Conservation (phyloP, 2,888 invertebrate species). For the Platypus cylindrus region DNA sequence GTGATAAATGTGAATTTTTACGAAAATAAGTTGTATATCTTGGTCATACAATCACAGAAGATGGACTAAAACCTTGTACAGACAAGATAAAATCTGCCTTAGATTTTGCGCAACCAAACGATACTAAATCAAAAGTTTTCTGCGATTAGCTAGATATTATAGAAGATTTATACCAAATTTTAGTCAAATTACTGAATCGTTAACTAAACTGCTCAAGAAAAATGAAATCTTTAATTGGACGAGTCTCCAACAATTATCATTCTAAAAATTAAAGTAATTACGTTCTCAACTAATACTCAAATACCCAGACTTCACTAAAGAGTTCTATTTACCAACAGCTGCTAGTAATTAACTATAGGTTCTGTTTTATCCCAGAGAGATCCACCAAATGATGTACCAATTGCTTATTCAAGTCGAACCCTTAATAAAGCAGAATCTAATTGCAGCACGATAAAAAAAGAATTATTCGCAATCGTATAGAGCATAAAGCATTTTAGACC, state of each 20-base stretch:
- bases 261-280: slow-evolving; percentile 3
- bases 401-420: background rate
- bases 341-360: background rate
- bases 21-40: slow-evolving; percentile 11
- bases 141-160: background rate
- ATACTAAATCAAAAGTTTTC: background rate
- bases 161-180: slow-evolving; percentile 2
- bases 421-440: slow-evolving; percentile 4
- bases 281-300: slow-evolving; percentile 5
- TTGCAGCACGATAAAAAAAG: slow-evolving; percentile 6
- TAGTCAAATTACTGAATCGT: slow-evolving; percentile 1
- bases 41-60: slow-evolving; percentile 10
- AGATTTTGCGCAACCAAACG: slow-evolving; percentile 3
- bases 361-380: background rate
- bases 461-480: slow-evolving; percentile 5
- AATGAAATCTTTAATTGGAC: slow-evolving; percentile 3
- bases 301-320: slow-evolving; percentile 4
- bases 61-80: slow-evolving; percentile 1
- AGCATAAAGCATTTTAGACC: too few species aligned
- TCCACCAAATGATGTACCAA: background rate
- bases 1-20: too few species aligned
- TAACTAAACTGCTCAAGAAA: slow-evolving; percentile 3
- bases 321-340: too few species aligned
- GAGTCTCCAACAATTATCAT: slow-evolving; percentile 2
- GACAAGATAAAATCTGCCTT: slow-evolving; percentile 1